Evolutionary conservation across 2,113 vertebrate genomes (phyloP).

Genomic region (Bubo bubo): DNA sequence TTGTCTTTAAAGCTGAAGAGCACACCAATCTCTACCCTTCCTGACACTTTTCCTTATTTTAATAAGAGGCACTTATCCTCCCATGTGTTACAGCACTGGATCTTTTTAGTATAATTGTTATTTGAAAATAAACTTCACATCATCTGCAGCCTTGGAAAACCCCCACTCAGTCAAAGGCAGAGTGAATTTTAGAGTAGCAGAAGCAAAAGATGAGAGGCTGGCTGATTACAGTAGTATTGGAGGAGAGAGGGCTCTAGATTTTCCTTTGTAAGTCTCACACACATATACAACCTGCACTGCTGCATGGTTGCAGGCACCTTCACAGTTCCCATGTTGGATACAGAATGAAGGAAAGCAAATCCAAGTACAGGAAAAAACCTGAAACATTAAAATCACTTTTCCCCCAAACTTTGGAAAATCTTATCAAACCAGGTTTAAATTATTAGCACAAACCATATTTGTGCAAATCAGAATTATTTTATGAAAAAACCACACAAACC

Average conservation of each 20-base stretch:
- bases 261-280: not conserved
- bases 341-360: not conserved
- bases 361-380: not conserved
- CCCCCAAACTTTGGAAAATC: not conserved
- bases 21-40: not conserved
- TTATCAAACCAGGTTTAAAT: not conserved
- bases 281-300: not conserved
- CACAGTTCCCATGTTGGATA: not conserved
- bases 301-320: not conserved
- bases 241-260: not conserved
- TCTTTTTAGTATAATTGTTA: not conserved
- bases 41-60: not conserved
- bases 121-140: not conserved
- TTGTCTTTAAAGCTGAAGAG: not conserved
- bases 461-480: not conserved
- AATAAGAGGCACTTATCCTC: not conserved
- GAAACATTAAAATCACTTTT: not conserved
- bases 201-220: not conserved
- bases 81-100: not conserved
- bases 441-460: not conserved
- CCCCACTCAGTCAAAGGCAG: not conserved
- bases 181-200: not conserved
- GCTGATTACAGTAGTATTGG: not conserved
- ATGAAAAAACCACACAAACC: rapidly evolving
- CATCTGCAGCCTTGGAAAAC: not conserved